Percentiles rank a stretch among this genome's conserved stretches.
Conservation (phyloP, 2,113 vertebrate genomes). For the Podarcis muralis region DNA sequence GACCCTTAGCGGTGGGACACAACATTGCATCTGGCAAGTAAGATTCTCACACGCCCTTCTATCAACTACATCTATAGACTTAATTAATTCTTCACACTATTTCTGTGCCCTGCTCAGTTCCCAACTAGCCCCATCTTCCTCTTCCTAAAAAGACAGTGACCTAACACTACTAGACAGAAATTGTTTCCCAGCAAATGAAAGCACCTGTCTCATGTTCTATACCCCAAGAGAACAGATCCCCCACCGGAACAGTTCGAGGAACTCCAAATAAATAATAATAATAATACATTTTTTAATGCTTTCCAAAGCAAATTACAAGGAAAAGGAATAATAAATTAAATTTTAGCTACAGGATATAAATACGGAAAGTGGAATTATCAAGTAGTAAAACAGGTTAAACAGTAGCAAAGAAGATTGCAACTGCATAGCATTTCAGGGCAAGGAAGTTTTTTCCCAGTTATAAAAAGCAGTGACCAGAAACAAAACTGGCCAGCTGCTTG, state of each 20-base stretch:
- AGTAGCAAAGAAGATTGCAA: background rate
- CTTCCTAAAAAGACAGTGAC: background rate
- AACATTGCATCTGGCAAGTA: background rate
- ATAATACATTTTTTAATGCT: background rate
- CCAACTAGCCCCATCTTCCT: background rate
- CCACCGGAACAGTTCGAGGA: constrained; percentile 19
- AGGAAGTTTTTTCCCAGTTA: background rate
- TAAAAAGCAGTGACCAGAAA: background rate
- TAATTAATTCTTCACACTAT: background rate
- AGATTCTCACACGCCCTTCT: background rate
- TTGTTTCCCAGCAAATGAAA: constrained; percentile 7
- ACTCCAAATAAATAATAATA: constrained; percentile 42
- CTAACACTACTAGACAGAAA: background rate
- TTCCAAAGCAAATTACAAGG: constrained; percentile 15
- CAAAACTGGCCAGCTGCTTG: background rate
- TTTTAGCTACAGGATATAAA: background rate
- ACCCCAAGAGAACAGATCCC: constrained; percentile 3
- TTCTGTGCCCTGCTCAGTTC: background rate
- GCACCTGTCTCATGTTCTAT: background rate
- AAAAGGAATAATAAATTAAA: constrained; percentile 44
- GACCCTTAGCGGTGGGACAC: background rate
- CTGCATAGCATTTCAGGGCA: background rate
- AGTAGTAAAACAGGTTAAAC: background rate
- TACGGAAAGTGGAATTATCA: background rate
- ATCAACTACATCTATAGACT: background rate